phyloP scores from a whole-genome alignment of 2,797 vertebrate genomes.

The Phaenicophaeus curvirostris region DNA sequence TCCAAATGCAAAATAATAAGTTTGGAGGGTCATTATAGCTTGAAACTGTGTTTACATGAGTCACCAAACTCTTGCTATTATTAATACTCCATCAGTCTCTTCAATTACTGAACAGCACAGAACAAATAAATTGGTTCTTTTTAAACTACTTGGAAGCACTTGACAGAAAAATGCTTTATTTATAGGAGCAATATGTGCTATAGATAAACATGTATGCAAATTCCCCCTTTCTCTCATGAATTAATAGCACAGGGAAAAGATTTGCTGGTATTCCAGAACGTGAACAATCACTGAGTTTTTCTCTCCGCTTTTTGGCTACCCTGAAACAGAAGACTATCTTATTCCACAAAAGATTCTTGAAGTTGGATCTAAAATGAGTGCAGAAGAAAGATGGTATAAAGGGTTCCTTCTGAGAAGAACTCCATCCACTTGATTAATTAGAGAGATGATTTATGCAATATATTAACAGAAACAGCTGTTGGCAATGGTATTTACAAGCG shows the following conservation, averaged over 20 bases:
- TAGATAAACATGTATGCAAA: not conserved
- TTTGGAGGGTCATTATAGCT: not conserved
- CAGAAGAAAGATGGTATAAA: not conserved
- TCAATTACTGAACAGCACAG: not conserved
- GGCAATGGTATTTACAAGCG: not conserved
- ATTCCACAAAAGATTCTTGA: not conserved
- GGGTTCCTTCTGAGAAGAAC: not conserved
- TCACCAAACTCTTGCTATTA: not conserved
- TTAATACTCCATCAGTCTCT: not conserved
- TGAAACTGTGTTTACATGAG: not conserved
- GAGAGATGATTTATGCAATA: not conserved
- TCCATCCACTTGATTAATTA: not conserved
- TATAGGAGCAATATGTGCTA: not conserved
- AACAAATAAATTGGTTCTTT: slow-evolving; percentile 28
- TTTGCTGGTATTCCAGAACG: not conserved
- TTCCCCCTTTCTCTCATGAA: not conserved
- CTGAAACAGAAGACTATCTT: not conserved
- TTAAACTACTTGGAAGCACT: not conserved
- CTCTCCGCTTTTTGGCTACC: not conserved
- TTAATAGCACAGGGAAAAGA: not conserved
- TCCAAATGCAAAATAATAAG: not conserved
- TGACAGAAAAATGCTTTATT: not conserved
- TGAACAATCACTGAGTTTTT: not conserved
- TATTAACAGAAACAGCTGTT: not conserved
- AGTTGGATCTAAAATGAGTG: not conserved